These are phyloP conservation scores for Drosophila tristis DNA, from an alignment of 1,140 invertebrate species.

Conservation along the genomic window DNA sequence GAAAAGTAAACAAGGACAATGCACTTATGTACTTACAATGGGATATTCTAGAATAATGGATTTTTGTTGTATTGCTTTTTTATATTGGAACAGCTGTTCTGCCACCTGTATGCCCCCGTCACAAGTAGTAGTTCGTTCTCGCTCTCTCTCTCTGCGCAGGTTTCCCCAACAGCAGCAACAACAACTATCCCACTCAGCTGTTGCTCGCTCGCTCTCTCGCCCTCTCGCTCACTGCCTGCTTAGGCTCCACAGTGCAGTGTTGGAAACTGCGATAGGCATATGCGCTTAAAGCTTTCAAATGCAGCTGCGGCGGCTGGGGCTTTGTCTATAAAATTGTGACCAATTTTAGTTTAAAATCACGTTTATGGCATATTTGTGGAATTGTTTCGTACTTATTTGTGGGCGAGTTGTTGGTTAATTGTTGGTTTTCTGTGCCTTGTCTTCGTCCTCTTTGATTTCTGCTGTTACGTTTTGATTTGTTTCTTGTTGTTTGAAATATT, in stretches of 20 bases:
- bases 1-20: slow-evolving; percentile 29
- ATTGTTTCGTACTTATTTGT: slow-evolving; percentile 58
- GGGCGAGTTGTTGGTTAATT: slow-evolving; percentile 40
- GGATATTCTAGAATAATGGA: slow-evolving; percentile 44
- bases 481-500: slow-evolving; percentile 48
- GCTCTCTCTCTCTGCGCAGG: slow-evolving; percentile 37
- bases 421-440: slow-evolving; percentile 43
- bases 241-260: slow-evolving; percentile 55
- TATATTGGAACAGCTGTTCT: slow-evolving; percentile 78
- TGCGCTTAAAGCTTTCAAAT: slow-evolving; percentile 44
- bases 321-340: slow-evolving; percentile 63
- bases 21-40: slow-evolving; percentile 59
- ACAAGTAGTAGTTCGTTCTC: slow-evolving; percentile 44
- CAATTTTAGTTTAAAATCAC: slow-evolving; percentile 55
- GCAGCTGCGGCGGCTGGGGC: slow-evolving; percentile 10
- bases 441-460: slow-evolving; percentile 36
- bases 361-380: slow-evolving; percentile 21
- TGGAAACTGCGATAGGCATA: slow-evolving; percentile 39
- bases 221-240: slow-evolving; percentile 3
- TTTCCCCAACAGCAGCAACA: slow-evolving; percentile 43
- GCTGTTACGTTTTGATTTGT: slow-evolving; percentile 35
- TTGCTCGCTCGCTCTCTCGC: slow-evolving; percentile 35
- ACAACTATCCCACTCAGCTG: slow-evolving; percentile 62
- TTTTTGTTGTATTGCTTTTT: slow-evolving; percentile 45
- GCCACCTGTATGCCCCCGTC: slow-evolving; percentile 64